Percentiles rank a stretch among this genome's conserved stretches.
Evolutionary conservation across 2,797 vertebrate genomes (phyloP).

Genomic region (Salarias fasciatus): DNA sequence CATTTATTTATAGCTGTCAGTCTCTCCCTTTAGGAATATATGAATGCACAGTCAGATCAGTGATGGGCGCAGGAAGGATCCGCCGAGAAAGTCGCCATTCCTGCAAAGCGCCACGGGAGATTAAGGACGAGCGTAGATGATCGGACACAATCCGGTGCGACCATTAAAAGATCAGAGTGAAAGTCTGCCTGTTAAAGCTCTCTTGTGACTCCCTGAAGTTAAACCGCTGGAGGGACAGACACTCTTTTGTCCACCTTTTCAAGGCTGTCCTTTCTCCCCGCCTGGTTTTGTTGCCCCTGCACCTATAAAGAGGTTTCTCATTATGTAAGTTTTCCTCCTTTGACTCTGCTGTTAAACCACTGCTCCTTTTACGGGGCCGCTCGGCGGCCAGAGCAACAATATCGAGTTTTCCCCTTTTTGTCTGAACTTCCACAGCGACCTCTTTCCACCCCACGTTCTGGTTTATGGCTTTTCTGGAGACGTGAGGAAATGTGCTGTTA

Average conservation of each 20-base stretch:
- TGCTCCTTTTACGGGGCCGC: constrained; percentile 23
- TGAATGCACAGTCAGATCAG: too few relatives aligned
- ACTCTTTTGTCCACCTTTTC: constrained; percentile 58
- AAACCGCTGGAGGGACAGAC: constrained; percentile 54
- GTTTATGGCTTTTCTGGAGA: background rate
- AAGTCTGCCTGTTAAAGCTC: constrained; percentile 30
- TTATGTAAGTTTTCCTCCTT: constrained; percentile 54
- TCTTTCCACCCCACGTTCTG: constrained; percentile 17
- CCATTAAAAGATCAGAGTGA: constrained; percentile 6
- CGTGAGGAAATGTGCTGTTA: constrained; percentile 22
- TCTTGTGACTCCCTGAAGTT: constrained; percentile 44
- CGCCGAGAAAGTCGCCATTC: background rate
- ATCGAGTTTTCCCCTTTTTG: constrained; percentile 47
- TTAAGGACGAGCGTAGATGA: background rate
- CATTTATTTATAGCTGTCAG: too few relatives aligned
- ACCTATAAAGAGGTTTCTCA: constrained; percentile 14
- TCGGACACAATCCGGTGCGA: background rate
- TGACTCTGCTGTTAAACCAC: constrained; percentile 21
- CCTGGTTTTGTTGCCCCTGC: constrained; percentile 33
- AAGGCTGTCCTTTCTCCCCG: constrained; percentile 43
- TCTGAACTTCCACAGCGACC: constrained; percentile 38
- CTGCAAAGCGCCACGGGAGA: constrained; percentile 11
- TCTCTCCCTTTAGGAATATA: too few relatives aligned
- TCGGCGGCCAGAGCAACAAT: constrained; percentile 4
- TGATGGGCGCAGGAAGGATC: too few relatives aligned